These are phyloP conservation scores for Austrofundulus limnaeus DNA, from an alignment of 2,113 vertebrate genomes.

Conservation along the genomic window DNA sequence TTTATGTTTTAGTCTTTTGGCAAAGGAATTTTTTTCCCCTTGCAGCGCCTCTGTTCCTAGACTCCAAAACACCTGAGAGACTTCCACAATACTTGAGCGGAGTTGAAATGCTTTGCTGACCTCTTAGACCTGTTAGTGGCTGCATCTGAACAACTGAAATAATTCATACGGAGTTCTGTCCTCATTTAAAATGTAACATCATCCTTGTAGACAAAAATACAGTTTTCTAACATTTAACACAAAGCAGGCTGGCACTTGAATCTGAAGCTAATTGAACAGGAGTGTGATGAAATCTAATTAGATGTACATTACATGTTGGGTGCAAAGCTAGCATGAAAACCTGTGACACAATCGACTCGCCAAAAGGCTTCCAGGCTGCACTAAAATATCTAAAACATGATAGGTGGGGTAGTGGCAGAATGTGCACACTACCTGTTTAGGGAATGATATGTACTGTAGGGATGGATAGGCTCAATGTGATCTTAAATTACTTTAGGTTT, in stretches of 20 bases:
- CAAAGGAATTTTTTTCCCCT: constrained; percentile 48
- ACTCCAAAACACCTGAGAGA: constrained; percentile 58
- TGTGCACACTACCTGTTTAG: not conserved
- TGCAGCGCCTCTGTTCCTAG: constrained; percentile 43
- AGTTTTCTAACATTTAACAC: constrained; percentile 27
- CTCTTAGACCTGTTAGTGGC: no score
- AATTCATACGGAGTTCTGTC: constrained; percentile 30
- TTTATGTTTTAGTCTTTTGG: constrained; percentile 66
- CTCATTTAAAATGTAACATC: constrained; percentile 17
- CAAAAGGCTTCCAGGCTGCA: not conserved
- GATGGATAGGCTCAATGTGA: not conserved
- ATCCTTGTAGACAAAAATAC: constrained; percentile 18
- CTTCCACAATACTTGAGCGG: constrained; percentile 22
- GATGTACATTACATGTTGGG: constrained; percentile 4
- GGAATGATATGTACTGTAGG: not conserved
- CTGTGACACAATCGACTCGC: not conserved
- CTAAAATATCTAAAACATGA: not conserved
- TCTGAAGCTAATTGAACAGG: constrained; percentile 4
- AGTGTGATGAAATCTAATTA: constrained; percentile 11
- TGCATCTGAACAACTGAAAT: constrained; percentile 27
- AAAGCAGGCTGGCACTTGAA: constrained; percentile 18
- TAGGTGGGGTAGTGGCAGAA: not conserved
- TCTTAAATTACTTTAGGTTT: not conserved
- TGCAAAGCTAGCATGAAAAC: not conserved
- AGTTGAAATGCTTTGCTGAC: constrained; percentile 25